Conservation (phyloP, 2,888 invertebrate genomes). For the Ethmia dodecea region DNA sequence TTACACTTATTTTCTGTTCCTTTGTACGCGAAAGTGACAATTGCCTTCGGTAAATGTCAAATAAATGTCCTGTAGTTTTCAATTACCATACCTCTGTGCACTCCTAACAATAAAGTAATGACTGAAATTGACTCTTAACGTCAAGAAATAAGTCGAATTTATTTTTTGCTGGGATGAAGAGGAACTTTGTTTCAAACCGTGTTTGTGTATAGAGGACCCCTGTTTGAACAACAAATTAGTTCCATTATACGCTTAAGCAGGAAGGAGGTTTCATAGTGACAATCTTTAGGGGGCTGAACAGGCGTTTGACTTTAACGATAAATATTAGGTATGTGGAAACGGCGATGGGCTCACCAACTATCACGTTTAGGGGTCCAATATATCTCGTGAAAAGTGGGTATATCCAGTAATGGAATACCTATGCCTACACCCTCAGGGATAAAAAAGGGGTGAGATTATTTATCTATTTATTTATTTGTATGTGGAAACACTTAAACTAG, state of each 20-base stretch:
- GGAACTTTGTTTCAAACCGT: conserved; percentile 34
- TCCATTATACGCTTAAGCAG: conserved; percentile 69
- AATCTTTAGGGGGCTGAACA: conserved; percentile 36
- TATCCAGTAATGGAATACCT: no score
- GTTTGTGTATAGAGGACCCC: conserved; percentile 62
- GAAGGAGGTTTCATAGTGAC: conserved; percentile 48
- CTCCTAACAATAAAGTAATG: conserved; percentile 1
- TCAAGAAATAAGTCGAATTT: conserved; percentile 4
- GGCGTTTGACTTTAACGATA: no score
- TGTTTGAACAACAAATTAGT: conserved; percentile 77
- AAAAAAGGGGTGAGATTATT: no score
- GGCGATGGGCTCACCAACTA: no score
- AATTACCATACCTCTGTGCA: conserved; percentile 24
- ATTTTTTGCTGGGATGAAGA: neutral
- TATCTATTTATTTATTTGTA: no score
- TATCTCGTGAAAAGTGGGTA: no score
- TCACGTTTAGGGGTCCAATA: no score
- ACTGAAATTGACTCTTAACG: conserved; percentile 23
- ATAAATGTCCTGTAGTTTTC: conserved; percentile 54
- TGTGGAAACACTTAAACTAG: no score
- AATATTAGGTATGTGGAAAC: no score
- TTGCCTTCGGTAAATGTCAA: conserved; percentile 62
- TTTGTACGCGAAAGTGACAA: conserved; percentile 46
- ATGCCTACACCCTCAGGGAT: no score
- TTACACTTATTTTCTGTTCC: conserved; percentile 32